A percentile compares a stretch with the other conserved stretches of the same genome.
These are phyloP conservation scores for Morphnarchus princeps DNA, from an alignment of 2,113 vertebrate species.

Conservation along the genomic window DNA sequence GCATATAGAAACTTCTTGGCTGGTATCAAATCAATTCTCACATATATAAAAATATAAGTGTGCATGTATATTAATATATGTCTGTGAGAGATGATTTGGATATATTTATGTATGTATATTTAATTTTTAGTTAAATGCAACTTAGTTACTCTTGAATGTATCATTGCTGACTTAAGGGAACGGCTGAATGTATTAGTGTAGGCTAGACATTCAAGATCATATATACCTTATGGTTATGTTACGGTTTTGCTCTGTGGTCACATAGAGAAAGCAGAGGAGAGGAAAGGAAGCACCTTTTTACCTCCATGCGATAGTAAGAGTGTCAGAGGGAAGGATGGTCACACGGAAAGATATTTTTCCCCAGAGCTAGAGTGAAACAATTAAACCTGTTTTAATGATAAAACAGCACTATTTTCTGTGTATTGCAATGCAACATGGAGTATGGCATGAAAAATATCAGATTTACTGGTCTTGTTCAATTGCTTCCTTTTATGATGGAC, in stretches of 20 bases:
- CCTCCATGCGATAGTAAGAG: background rate
- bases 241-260: background rate
- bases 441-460: background rate
- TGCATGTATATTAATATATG: background rate
- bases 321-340: background rate
- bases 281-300: background rate
- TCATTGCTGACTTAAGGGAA: background rate
- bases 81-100: background rate
- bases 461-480: background rate
- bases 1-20: background rate
- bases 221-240: background rate
- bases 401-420: background rate
- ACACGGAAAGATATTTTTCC: background rate
- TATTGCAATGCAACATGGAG: background rate
- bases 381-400: background rate
- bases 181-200: background rate
- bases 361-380: background rate
- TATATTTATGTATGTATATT: background rate
- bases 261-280: background rate
- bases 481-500: background rate
- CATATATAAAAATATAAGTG: background rate
- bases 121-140: background rate
- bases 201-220: background rate
- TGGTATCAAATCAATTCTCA: background rate
- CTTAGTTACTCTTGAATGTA: background rate